A percentile compares a stretch with the other conserved stretches of the same genome.
phyloP scores from a whole-genome alignment of 2,888 invertebrate genomes.

The Nymphalis polychloros region DNA sequence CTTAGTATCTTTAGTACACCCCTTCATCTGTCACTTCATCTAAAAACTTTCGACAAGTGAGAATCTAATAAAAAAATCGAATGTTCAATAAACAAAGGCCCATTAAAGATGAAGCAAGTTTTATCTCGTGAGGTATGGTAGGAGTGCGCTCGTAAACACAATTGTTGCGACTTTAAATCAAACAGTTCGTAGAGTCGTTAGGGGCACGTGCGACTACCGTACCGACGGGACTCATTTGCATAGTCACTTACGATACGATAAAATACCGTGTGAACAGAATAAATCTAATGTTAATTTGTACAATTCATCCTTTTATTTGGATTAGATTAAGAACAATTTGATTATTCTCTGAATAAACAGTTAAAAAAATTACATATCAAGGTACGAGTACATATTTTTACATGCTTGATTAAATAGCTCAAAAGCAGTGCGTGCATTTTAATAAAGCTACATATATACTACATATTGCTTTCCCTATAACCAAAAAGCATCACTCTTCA shows the following conservation, averaged over 20 bases:
- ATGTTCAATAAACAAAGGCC: slow-evolving; percentile 40
- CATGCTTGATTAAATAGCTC: too few species aligned
- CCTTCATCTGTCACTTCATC: not conserved
- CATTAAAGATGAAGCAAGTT: slow-evolving; percentile 41
- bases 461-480: too few species aligned
- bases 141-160: slow-evolving; percentile 65
- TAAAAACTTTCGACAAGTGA: not conserved
- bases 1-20: not conserved
- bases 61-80: slow-evolving; percentile 23
- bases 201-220: slow-evolving; percentile 69
- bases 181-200: slow-evolving; percentile 77
- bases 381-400: too few species aligned
- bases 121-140: slow-evolving; percentile 41
- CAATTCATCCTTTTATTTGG: too few species aligned
- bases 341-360: too few species aligned
- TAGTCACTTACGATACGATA: slow-evolving; percentile 27
- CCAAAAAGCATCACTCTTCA: too few species aligned
- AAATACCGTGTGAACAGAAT: not conserved
- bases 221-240: slow-evolving; percentile 47
- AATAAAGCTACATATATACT: too few species aligned
- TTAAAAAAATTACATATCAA: too few species aligned
- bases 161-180: slow-evolving; percentile 80
- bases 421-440: too few species aligned
- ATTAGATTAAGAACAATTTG: too few species aligned
- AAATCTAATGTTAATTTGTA: too few species aligned